Conservation (phyloP, 2,888 invertebrate species). For the Drosophila pseudotalamancana region DNA sequence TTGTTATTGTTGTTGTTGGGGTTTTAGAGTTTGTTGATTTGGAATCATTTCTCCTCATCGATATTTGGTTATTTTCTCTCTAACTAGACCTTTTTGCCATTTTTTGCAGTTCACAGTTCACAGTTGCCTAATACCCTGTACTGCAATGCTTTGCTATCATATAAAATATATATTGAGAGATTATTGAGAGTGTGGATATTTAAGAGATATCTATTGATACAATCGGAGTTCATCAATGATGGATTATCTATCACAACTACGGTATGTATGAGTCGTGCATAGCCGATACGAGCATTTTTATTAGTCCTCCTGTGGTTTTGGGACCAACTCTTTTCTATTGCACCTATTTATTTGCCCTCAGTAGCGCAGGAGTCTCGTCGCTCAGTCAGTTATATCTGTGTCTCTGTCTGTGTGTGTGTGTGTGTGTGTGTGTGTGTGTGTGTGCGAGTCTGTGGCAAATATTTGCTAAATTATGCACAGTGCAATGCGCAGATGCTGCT, state of each 20-base stretch:
- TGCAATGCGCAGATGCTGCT: constrained; percentile 38
- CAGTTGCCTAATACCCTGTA: not conserved
- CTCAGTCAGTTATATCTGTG: not conserved
- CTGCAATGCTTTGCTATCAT: no score
- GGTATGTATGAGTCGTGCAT: not conserved
- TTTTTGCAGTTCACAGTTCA: no score
- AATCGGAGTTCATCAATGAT: no score
- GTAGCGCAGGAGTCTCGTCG: constrained; percentile 9
- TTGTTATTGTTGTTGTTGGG: not conserved
- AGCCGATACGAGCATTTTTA: not conserved
- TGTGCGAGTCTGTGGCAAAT: constrained; percentile 39
- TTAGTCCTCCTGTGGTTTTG: constrained; percentile 1
- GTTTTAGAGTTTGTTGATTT: not conserved
- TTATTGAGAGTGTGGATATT: no score
- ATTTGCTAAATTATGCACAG: constrained; percentile 67
- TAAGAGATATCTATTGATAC: no score
- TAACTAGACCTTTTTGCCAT: no score
- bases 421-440: not conserved
- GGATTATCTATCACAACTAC: not conserved
- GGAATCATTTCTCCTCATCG: not conserved
- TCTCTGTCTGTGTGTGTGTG: not conserved
- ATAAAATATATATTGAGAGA: no score
- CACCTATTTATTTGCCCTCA: constrained; percentile 18
- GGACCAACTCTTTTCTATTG: not conserved
- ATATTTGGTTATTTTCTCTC: not conserved